Evolutionary conservation across 2,797 vertebrate species (phyloP).

Genomic region (Hyperoplus immaculatus): DNA sequence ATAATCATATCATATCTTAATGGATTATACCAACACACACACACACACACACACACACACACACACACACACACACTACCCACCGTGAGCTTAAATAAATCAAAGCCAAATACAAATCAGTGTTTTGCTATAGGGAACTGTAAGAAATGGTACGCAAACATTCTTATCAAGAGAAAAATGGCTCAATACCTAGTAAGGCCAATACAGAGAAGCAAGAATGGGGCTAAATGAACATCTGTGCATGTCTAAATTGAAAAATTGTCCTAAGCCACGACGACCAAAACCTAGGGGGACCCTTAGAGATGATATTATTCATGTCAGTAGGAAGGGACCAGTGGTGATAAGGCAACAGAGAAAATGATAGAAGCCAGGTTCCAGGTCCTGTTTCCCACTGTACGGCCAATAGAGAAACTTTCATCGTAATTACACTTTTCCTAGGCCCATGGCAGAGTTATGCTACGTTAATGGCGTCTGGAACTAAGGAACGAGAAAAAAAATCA

Average conservation of each 20-base stretch:
- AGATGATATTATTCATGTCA: slow-evolving; percentile 49
- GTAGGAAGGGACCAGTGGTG: slow-evolving; percentile 8
- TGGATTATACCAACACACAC: slow-evolving; percentile 12
- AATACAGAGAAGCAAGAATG: slow-evolving; percentile 15
- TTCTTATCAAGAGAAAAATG: slow-evolving; percentile 36
- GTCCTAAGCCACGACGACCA: slow-evolving; percentile 29
- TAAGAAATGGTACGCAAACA: slow-evolving; percentile 29
- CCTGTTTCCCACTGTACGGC: slow-evolving; percentile 10
- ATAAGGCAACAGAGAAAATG: slow-evolving; percentile 48
- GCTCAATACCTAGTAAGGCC: slow-evolving; percentile 24
- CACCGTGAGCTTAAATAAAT: slow-evolving; percentile 16
- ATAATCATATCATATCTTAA: slow-evolving; percentile 28
- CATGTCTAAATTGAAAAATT: slow-evolving; percentile 34
- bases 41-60: slow-evolving; percentile 13
- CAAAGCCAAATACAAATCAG: slow-evolving; percentile 21
- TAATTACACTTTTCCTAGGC: slow-evolving; percentile 22
- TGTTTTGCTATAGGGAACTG: slow-evolving; percentile 9
- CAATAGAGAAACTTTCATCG: slow-evolving; percentile 22
- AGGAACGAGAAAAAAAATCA: background rate
- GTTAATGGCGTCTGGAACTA: slow-evolving; percentile 16
- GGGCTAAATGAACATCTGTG: slow-evolving; percentile 46
- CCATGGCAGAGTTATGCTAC: slow-evolving; percentile 5
- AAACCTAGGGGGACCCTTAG: slow-evolving; percentile 22
- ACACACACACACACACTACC: slow-evolving; percentile 12
- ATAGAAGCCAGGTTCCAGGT: slow-evolving; percentile 20